These are phyloP conservation scores for Helarctos malayanus DNA, from an alignment of 2,797 vertebrate genomes.

Conservation along the genomic window DNA sequence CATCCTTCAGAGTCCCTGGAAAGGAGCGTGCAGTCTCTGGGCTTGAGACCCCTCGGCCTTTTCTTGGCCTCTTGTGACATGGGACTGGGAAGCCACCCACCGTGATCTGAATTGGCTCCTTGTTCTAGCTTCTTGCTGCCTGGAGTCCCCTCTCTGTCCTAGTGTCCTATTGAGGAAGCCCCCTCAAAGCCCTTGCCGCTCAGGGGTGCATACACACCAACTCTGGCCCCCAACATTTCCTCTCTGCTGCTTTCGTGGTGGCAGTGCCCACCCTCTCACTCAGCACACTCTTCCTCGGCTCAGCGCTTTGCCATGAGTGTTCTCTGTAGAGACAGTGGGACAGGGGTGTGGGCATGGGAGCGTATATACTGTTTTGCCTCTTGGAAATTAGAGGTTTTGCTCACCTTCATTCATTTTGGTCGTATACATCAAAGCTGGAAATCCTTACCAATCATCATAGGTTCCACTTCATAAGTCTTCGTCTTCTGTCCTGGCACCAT, in stretches of 20 bases:
- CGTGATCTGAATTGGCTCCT: neutral
- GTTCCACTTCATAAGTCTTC: neutral
- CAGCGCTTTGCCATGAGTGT: neutral
- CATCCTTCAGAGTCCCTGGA: neutral
- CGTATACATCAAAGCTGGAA: neutral
- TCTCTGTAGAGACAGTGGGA: neutral
- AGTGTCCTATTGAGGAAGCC: neutral
- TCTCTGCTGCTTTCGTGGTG: neutral
- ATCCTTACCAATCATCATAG: neutral
- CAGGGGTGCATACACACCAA: no score
- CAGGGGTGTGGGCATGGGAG: neutral
- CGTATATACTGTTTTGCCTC: neutral
- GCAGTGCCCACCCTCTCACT: fast-evolving
- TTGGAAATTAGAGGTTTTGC: neutral
- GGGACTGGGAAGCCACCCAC: neutral
- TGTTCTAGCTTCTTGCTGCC: fast-evolving
- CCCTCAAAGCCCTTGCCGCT: neutral
- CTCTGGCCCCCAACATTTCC: neutral
- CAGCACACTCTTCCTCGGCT: neutral
- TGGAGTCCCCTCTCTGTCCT: neutral
- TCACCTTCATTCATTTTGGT: neutral
- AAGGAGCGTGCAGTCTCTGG: neutral
- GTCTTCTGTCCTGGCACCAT: neutral
- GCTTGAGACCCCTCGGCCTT: neutral
- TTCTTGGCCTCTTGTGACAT: neutral